A percentile compares a stretch with the other conserved stretches of the same genome.
phyloP scores from a whole-genome alignment of 1,140 invertebrate species.

The Drosophila sulfurigaster region DNA sequence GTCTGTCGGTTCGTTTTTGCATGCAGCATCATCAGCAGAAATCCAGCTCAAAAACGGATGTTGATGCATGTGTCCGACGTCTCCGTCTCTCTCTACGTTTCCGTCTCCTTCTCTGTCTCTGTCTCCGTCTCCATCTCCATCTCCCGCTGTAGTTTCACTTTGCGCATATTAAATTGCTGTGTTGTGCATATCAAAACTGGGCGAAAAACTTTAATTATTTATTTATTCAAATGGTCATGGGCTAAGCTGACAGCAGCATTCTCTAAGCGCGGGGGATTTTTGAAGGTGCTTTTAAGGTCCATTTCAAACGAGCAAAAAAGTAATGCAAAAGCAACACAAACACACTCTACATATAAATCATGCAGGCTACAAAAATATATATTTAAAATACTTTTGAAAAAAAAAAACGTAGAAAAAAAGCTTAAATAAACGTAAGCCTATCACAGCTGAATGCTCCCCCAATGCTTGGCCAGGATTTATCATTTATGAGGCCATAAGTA shows the following conservation, averaged over 20 bases:
- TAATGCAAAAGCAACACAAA: conserved; percentile 14
- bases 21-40: conserved; percentile 39
- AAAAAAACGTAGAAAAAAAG: not conserved
- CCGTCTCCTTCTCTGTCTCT: no score
- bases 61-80: conserved; percentile 17
- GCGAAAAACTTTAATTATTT: conserved; percentile 67
- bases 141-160: conserved; percentile 2
- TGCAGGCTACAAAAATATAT: conserved; percentile 9
- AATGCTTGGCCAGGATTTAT: not conserved
- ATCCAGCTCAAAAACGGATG: conserved; percentile 33
- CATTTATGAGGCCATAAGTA: not conserved
- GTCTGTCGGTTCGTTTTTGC: not conserved
- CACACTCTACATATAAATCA: conserved; percentile 21
- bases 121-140: not conserved
- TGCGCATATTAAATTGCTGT: conserved; percentile 37
- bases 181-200: conserved; percentile 36
- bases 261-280: not conserved
- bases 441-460: conserved; percentile 3
- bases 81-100: not conserved
- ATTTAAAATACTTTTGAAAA: conserved; percentile 10
- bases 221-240: conserved; percentile 66
- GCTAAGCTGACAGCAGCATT: conserved; percentile 47
- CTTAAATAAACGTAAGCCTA: conserved; percentile 1
- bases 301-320: conserved; percentile 14
- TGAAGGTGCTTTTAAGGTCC: conserved; percentile 32